Evolutionary conservation across 2,113 vertebrate genomes (phyloP).

Genomic region (Stigmatopora argus): DNA sequence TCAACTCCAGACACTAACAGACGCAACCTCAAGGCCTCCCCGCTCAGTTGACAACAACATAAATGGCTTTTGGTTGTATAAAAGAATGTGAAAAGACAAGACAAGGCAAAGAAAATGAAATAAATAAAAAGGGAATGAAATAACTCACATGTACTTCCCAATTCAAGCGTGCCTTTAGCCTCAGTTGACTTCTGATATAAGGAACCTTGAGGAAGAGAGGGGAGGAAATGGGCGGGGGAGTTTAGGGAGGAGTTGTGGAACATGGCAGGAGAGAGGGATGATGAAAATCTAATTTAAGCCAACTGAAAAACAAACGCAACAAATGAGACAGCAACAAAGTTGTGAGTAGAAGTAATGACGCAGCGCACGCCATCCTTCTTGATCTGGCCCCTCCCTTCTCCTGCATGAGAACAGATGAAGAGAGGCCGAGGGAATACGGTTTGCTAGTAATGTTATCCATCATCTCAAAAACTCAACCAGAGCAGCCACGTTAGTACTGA

Average conservation of each 20-base stretch:
- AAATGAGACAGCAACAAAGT: constrained; percentile 71
- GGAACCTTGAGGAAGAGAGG: constrained; percentile 83
- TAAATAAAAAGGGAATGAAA: constrained; percentile 43
- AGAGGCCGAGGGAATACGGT: constrained; percentile 23
- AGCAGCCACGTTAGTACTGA: constrained; percentile 65
- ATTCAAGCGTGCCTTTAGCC: constrained; percentile 89
- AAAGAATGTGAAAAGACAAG: background rate
- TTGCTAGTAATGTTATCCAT: constrained; percentile 64
- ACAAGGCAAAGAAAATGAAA: constrained; percentile 25
- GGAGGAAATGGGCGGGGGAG: constrained; percentile 55
- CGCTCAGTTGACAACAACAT: background rate
- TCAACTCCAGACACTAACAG: too few species aligned
- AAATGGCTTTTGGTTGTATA: background rate
- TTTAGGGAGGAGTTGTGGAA: constrained; percentile 61
- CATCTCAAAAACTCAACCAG: constrained; percentile 77
- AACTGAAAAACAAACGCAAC: constrained; percentile 71
- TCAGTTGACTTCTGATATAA: constrained; percentile 97
- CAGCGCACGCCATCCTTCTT: constrained; percentile 54
- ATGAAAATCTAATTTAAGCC: constrained; percentile 73
- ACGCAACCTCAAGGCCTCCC: too few species aligned
- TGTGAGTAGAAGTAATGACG: constrained; percentile 73
- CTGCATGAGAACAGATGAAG: constrained; percentile 62
- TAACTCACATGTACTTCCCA: constrained; percentile 98
- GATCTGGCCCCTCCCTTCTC: constrained; percentile 57
- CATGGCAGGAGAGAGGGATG: constrained; percentile 61